A percentile compares a stretch with the other conserved stretches of the same genome.
These are phyloP conservation scores for Morphnarchus princeps DNA, from an alignment of 2,113 vertebrate genomes.

Conservation along the genomic window DNA sequence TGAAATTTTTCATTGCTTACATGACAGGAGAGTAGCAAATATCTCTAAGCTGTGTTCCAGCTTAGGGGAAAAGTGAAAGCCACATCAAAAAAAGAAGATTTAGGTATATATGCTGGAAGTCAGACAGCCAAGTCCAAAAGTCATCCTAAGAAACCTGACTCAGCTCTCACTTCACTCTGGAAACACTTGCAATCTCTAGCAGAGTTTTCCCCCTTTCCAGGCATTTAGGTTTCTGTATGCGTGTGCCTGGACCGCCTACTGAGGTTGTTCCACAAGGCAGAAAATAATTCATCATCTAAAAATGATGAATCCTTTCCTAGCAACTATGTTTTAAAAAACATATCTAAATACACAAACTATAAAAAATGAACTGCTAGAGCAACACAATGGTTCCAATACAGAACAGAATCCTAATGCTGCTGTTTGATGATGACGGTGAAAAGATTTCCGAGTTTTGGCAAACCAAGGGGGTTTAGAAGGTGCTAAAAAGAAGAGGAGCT, in stretches of 20 bases:
- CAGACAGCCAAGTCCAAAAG: background rate
- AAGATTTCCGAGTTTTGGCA: background rate
- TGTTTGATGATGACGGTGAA: rapidly evolving
- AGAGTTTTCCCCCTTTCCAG: background rate
- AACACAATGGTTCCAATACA: background rate
- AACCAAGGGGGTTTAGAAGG: background rate
- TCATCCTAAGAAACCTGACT: background rate
- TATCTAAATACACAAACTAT: background rate
- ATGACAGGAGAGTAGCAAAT: background rate
- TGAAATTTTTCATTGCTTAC: background rate
- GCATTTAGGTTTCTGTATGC: background rate
- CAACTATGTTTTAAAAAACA: background rate
- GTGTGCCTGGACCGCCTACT: background rate
- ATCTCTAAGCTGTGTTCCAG: background rate
- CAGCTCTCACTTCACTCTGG: background rate
- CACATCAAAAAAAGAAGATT: background rate
- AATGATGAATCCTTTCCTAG: background rate
- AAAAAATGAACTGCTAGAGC: background rate
- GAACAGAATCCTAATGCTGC: background rate
- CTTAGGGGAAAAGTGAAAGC: background rate
- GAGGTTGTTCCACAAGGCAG: background rate
- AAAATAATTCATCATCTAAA: background rate
- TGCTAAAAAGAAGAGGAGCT: background rate
- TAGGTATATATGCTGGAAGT: background rate
- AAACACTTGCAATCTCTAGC: background rate